Percentiles rank a stretch among this genome's conserved stretches.
These are phyloP conservation scores for Isichthys henryi DNA, from an alignment of 2,113 vertebrate genomes.

Conservation along the genomic window DNA sequence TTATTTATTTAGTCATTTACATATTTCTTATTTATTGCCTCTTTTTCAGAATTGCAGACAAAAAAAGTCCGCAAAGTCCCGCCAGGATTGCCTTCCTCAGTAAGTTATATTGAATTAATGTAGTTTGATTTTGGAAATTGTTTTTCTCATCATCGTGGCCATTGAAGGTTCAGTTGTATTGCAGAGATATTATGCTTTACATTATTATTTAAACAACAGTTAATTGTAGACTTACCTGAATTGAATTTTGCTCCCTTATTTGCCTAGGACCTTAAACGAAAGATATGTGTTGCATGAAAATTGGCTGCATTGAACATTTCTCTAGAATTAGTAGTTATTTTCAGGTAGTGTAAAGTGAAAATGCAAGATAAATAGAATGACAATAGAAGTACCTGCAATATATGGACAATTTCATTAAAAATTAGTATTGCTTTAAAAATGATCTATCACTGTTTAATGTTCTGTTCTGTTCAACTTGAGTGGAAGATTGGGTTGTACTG, in stretches of 20 bases:
- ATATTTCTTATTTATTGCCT: conserved; percentile 34
- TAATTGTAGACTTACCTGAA: background rate
- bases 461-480: background rate
- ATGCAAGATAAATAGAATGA: too few species aligned
- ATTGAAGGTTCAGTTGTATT: background rate
- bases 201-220: background rate
- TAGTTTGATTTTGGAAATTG: background rate
- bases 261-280: background rate
- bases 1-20: background rate
- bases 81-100: conserved; percentile 90
- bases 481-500: background rate
- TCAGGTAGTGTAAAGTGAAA: background rate
- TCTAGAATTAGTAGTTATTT: background rate
- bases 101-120: conserved; percentile 61
- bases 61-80: conserved; percentile 97
- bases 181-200: background rate
- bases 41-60: conserved; percentile 78
- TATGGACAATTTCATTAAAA: background rate
- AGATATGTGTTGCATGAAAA: background rate
- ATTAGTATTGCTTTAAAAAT: background rate
- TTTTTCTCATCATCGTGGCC: background rate
- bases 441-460: background rate
- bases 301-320: background rate
- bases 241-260: background rate
- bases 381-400: background rate